Evolutionary conservation across 2,888 invertebrate genomes (phyloP).

Genomic region (Meliscaeva auricollis): DNA sequence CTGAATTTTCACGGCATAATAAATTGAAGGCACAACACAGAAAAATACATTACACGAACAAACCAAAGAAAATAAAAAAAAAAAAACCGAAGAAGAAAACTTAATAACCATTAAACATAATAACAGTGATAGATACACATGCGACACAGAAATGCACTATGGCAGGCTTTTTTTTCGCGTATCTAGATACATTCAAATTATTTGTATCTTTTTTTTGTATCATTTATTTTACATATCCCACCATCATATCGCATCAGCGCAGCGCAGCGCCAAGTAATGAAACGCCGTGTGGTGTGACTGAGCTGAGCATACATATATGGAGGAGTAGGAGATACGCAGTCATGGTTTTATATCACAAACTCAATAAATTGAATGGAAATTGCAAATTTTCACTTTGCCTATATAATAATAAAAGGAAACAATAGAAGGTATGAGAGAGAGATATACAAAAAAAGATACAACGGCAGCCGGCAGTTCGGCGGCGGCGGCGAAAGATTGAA

Average conservation of each 20-base stretch:
- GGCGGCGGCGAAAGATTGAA: constrained; percentile 29
- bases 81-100: constrained; percentile 15
- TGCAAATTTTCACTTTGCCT: constrained; percentile 70
- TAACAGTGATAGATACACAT: constrained; percentile 69
- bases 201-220: constrained; percentile 24
- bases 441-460: neutral
- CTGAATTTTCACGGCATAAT: constrained; percentile 66
- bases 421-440: neutral
- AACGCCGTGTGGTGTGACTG: constrained; percentile 19
- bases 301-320: neutral
- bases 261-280: neutral
- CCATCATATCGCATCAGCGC: neutral
- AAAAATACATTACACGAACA: neutral
- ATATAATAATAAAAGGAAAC: too few species aligned
- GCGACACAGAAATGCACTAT: constrained; percentile 70
- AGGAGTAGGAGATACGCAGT: constrained; percentile 58
- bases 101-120: constrained; percentile 63
- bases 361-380: constrained; percentile 72
- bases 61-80: constrained; percentile 10
- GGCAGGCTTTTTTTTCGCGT: neutral
- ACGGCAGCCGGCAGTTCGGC: too few species aligned
- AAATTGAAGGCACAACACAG: constrained; percentile 39
- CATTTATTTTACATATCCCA: constrained; percentile 12
- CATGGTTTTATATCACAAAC: constrained; percentile 62
- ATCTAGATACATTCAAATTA: constrained; percentile 30